Evolutionary conservation across 2,113 vertebrate species (phyloP).

Genomic region (Callipepla squamata): DNA sequence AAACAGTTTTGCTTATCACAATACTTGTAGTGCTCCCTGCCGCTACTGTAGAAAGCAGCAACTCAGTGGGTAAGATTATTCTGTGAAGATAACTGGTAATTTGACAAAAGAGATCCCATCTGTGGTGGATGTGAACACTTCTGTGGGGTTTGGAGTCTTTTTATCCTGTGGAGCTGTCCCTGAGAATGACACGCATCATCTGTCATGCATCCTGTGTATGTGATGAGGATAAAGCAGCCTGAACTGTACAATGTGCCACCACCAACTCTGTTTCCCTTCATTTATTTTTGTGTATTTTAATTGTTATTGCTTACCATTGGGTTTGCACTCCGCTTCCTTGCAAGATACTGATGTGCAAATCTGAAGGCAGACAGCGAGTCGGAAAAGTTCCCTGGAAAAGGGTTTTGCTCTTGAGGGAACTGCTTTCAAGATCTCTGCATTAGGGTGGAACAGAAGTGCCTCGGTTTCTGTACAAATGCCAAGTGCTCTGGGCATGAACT

Average conservation of each 20-base stretch:
- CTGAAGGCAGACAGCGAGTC: background rate
- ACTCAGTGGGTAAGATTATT: background rate
- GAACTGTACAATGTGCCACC: no score
- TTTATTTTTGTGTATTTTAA: background rate
- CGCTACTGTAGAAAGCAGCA: background rate
- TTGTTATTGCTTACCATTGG: background rate
- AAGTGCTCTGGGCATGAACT: background rate
- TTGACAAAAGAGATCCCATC: background rate
- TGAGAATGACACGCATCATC: background rate
- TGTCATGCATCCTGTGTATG: background rate
- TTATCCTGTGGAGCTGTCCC: background rate
- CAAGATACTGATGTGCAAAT: background rate
- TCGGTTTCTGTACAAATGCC: background rate
- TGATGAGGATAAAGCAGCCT: background rate
- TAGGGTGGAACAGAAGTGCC: background rate
- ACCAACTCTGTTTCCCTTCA: background rate
- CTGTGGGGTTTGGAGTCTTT: background rate
- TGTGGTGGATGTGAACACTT: accelerated
- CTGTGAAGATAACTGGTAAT: background rate
- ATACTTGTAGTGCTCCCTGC: background rate
- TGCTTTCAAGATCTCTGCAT: background rate
- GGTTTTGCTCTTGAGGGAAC: background rate
- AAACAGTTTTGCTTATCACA: background rate
- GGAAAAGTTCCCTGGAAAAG: background rate
- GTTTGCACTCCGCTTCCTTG: background rate